These are phyloP conservation scores for Coregonus ussuriensis DNA, from an alignment of 2,797 vertebrate species.

Conservation along the genomic window DNA sequence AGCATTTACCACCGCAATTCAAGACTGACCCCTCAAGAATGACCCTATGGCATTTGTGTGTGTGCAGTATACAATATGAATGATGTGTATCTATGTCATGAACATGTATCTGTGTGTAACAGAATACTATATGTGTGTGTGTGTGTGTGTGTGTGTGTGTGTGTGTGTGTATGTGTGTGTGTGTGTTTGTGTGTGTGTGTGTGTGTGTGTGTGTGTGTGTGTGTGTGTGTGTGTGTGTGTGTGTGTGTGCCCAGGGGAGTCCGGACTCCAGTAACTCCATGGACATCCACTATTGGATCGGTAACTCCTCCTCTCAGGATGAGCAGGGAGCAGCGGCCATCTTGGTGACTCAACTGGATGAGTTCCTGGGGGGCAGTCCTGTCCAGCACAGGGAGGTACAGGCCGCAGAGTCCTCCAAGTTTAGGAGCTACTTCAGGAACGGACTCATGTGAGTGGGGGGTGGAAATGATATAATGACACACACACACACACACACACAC, in stretches of 20 bases:
- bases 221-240: not conserved
- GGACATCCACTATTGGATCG: slow-evolving; percentile 91
- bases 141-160: too few species aligned
- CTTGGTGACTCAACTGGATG: slow-evolving; percentile 85
- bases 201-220: not conserved
- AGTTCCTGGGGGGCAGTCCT: slow-evolving; percentile 75
- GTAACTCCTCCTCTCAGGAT: slow-evolving; percentile 82
- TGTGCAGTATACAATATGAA: too few species aligned
- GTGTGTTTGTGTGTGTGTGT: too few species aligned
- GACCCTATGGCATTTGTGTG: too few species aligned
- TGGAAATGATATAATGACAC: too few species aligned
- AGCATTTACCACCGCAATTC: too few species aligned
- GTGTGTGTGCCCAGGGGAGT: slow-evolving; percentile 60
- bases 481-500: too few species aligned
- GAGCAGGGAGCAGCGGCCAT: slow-evolving; percentile 87
- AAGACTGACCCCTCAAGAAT: too few species aligned
- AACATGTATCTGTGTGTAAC: slow-evolving; percentile 1
- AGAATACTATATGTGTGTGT: too few species aligned
- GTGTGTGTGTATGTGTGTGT: too few species aligned
- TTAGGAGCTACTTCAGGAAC: slow-evolving; percentile 88
- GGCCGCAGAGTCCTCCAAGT: slow-evolving; percentile 80
- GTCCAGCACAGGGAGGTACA: slow-evolving; percentile 89
- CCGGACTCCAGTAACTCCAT: slow-evolving; percentile 56
- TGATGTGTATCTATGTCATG: too few species aligned
- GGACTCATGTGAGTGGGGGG: slow-evolving; percentile 84